Evolutionary conservation across 2,888 invertebrate genomes (phyloP), one percentile per base, ranked within the genome.

Genomic region (Chaetoderma sp.): DNA sequence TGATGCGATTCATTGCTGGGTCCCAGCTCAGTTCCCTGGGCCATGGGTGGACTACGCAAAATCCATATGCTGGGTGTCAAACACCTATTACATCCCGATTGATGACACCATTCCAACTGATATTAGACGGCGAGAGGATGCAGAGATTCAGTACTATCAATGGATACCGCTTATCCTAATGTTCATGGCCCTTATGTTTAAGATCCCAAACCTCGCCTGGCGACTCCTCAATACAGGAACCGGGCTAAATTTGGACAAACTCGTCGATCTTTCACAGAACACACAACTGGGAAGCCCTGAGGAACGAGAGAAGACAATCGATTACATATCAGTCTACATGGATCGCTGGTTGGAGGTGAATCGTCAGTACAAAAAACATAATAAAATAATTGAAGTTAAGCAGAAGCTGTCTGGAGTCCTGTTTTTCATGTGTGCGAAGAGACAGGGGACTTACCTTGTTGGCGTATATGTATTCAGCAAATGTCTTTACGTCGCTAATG

Each of bases 1-100:
- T 0, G 80, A 81, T 62, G 80, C 82, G 10, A 82, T 82, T 36
- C 80, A 81, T 57, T 82, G 82, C 67, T 82, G 82, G 82, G 77
- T 75, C 42, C 79, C 79, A 6, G 79, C 79, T 0, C 75, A 79
- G 60, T 78, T 78, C 42, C 75, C 77, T 10, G 76, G 78, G 4
- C 78, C 80, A 25, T 82, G 77, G 65, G 82, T 79, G 42, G 75
- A 77, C 25, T 82, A 82, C 57, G 77, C 82, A 28, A 80, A 79
- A 50, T 76, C 74, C 63, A 75, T 78, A 67, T 82, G 82, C 75
- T 82, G 82, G 82, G 80, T 82, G 28, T 78, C 79, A 58, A 82
- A 82, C 67, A 82, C 82, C 52, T 82, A 82, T 65, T 82, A 77
- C 67, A 77, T 82, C 44, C 80, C 82, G 4, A 77, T 82, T 78